These are phyloP conservation scores for Cacoxenus indagator DNA, from an alignment of 2,888 invertebrate species.

Conservation along the genomic window DNA sequence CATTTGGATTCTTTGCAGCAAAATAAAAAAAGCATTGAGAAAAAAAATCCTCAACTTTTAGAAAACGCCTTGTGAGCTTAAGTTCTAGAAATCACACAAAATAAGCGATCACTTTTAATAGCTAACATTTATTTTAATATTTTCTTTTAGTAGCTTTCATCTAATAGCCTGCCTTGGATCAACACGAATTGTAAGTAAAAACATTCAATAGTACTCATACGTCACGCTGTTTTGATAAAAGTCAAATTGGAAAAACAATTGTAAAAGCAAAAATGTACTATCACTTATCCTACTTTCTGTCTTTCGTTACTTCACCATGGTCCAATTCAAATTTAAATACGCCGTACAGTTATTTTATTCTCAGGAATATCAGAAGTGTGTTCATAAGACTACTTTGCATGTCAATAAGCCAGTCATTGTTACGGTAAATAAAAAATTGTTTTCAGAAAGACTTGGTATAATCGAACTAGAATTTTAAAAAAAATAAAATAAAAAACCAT, in stretches of 20 bases:
- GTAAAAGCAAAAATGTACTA: background rate
- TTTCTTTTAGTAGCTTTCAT: background rate
- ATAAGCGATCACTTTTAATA: conserved; percentile 5
- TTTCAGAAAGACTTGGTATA: no score
- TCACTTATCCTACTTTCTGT: no score
- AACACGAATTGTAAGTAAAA: background rate
- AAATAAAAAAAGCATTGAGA: background rate
- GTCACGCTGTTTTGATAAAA: background rate
- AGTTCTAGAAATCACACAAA: background rate
- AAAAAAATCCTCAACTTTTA: background rate
- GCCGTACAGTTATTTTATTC: no score
- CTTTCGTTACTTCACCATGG: no score
- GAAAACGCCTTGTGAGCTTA: conserved; percentile 11
- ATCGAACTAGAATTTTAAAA: no score
- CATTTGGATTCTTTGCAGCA: conserved; percentile 7
- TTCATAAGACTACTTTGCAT: no score
- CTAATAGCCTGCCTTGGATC: background rate
- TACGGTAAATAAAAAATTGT: no score
- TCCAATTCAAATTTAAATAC: no score
- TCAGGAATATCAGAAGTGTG: no score
- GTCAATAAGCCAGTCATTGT: no score
- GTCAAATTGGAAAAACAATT: background rate
- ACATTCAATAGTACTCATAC: conserved; percentile 22
- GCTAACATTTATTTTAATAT: background rate
- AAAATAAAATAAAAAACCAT: no score